These are phyloP conservation scores for Peromyscus attwateri DNA, from an alignment of 2,797 vertebrate genomes.

Conservation along the genomic window DNA sequence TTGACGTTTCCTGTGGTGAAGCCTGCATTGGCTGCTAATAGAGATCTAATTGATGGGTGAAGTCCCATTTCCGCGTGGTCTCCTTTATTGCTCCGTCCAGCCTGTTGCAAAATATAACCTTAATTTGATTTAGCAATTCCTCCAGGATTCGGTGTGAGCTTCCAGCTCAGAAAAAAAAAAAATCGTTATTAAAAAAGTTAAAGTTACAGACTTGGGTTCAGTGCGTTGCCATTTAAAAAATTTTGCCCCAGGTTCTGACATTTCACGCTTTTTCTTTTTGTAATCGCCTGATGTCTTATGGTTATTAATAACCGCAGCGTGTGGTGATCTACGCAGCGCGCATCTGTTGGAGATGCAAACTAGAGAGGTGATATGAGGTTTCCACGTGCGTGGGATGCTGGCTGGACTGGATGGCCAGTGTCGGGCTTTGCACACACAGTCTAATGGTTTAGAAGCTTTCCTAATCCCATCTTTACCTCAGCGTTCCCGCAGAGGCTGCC, in stretches of 20 bases:
- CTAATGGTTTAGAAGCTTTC: conserved; percentile 20
- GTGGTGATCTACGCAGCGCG: background rate
- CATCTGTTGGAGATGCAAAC: conserved; percentile 77
- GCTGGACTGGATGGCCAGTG: background rate
- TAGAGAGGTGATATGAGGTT: conserved; percentile 35
- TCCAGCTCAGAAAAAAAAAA: conserved; percentile 92
- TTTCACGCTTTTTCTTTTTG: conserved; percentile 87
- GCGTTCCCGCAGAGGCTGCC: conserved; percentile 22
- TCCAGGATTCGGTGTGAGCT: conserved; percentile 97
- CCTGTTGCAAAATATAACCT: conserved; percentile 99
- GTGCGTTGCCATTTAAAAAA: conserved; percentile 87
- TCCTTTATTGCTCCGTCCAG: conserved; percentile 99
- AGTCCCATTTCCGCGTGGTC: conserved; percentile 98
- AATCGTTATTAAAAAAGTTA: conserved; percentile 99
- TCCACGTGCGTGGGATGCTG: background rate
- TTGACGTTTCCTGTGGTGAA: conserved; percentile 97
- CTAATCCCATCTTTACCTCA: too few relatives aligned
- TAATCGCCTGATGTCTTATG: conserved; percentile 78
- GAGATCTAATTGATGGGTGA: conserved; percentile 99
- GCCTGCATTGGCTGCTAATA: conserved; percentile 99
- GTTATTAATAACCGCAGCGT: conserved; percentile 84
- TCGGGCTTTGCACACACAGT: background rate
- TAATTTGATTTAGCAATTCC: conserved; percentile 99
- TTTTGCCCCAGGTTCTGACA: conserved; percentile 83
- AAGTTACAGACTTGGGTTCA: conserved; percentile 92